Base-by-base conservation (phyloP, 64 coral and sea anemone genomes). In the Astreopora myriophthalma region DNA sequence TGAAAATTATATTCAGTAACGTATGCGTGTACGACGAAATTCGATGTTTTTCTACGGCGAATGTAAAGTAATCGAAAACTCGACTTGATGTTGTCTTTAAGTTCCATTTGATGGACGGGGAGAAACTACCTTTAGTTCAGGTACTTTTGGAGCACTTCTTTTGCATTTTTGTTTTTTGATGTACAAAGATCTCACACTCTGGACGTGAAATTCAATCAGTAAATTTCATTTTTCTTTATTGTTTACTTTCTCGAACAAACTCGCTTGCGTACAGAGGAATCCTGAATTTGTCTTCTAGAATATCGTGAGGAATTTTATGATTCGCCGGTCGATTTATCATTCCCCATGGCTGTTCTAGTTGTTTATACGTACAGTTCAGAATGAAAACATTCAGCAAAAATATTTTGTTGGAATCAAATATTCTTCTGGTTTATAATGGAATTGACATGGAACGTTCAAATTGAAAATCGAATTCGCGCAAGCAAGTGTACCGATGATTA, bases 101-200 rank as follows among this genome's bases (percentile, higher is more conserved):
- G 32, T 3, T 17, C 10, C 6, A 14, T 20, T 16, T 22, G 19
- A 26, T 38, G 79, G 57, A 63, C 14, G 79, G 37, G 57, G 79
- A 82, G 31, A 63, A 34, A 64, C 58, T 63, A 63, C 79, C 55
- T 6, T 55, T 82, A 10, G 79, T 82, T 23, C 55, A 64, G 79
- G 79, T 82, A 63, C n/a, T 31, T 22, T 19, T 8, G 26, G 28
- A 0, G 5, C 8, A 33, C 0, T 61, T 61, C n/a, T n/a, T n/a
- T 60, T 5, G 13, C 12, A 22, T 14, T 5, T 20, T 57, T 30
- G 11, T 5, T 23, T 24, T 8, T 1, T 2, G 11, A 23, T 48
- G 12, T 31, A 30, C 5, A 46, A 16, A 31, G 17, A 80, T 58
- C 55, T 71, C 29, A 64, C 34, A 20, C 22, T 39, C 1, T 44